Base-by-base conservation (phyloP, 1,140 invertebrate genomes). In the Megalonaias nervosa region DNA sequence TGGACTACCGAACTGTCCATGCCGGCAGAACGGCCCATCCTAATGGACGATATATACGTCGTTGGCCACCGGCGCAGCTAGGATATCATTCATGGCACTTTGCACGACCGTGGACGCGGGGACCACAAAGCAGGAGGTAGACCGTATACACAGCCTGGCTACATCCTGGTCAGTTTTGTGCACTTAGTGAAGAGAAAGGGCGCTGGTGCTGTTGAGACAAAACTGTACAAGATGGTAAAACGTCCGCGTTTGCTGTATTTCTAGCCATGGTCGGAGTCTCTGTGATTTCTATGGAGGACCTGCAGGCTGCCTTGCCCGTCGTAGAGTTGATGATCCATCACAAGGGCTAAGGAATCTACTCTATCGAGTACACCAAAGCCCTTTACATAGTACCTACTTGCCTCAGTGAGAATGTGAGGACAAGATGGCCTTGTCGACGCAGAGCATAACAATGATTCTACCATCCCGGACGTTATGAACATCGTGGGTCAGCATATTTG, bases 401-500 rank as follows among this genome's bases (percentile, higher is more conserved):
- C 6, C 11, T 9, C 38, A 6, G 13, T 55, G 16, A 12, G 16
- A 14, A 48, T 70, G 0, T 31, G 68, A n/a, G 26, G 9, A 58
- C 68, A 70, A 56, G 68, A 55, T 11, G 68, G n/a, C 68, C 17
- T 70, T n/a, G 11, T 11, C 5, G 68, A n/a, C 19, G 38, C 68
- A 26, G 11, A 11, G 31, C 16, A n/a, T 31, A 17, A 0, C 16
- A 23, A 67, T 14, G 5, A 21, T n/a, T 6, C 65, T 13, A 67
- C 26, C 11, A 23, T 67, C 65, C 26, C n/a, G 31, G 65, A 21
- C 65, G n/a, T 19, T 15, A 67, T n/a, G 6, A 23, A 31, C 16
- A 11, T 9, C 38, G 68, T 70, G 19, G 55, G 38, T 1, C 1
- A 56, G 26, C 23, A 70, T 55, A 31, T 70, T 11, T 70, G 55